phyloP scores from a whole-genome alignment of 2,113 vertebrate species.

The Columba livia region DNA sequence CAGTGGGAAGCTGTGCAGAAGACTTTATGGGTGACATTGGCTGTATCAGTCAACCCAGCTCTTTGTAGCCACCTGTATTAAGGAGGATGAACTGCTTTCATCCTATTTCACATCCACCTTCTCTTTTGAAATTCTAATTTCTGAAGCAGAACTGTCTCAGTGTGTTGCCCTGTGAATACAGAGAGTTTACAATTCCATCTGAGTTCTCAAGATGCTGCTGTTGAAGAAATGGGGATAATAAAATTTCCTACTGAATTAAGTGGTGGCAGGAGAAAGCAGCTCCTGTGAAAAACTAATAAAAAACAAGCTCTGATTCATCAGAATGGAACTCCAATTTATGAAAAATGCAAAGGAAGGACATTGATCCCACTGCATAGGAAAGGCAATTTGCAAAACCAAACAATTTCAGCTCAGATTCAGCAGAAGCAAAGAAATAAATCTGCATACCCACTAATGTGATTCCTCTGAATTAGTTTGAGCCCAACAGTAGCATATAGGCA shows the following conservation, averaged over 20 bases:
- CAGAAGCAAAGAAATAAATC: slow-evolving; percentile 44
- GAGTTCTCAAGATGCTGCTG: not conserved
- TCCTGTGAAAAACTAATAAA: not conserved
- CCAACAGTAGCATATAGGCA: slow-evolving; percentile 66
- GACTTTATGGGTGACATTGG: not conserved
- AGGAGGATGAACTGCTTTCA: not conserved
- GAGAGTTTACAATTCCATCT: not conserved
- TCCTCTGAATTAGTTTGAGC: slow-evolving; percentile 52
- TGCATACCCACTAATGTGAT: slow-evolving; percentile 16
- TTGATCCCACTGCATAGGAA: not conserved
- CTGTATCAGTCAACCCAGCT: not conserved
- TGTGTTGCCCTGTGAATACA: not conserved
- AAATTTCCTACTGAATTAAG: not conserved
- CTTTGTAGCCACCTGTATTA: not conserved
- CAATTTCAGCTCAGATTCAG: not conserved
- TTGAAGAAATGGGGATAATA: not conserved
- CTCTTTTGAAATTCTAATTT: not conserved
- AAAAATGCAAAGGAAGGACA: not conserved
- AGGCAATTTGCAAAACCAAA: slow-evolving; percentile 21
- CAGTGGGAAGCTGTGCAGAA: not conserved
- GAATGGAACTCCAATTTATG: not conserved
- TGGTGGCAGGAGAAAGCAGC: not conserved
- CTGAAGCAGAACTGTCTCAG: not conserved
- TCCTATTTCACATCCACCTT: not conserved
- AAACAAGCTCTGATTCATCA: slow-evolving; percentile 8